Evolutionary conservation across 1,140 invertebrate genomes (phyloP), one percentile per base, ranked within the genome.

Genomic region (Pachyrhynchus sulphureomaculatus): DNA sequence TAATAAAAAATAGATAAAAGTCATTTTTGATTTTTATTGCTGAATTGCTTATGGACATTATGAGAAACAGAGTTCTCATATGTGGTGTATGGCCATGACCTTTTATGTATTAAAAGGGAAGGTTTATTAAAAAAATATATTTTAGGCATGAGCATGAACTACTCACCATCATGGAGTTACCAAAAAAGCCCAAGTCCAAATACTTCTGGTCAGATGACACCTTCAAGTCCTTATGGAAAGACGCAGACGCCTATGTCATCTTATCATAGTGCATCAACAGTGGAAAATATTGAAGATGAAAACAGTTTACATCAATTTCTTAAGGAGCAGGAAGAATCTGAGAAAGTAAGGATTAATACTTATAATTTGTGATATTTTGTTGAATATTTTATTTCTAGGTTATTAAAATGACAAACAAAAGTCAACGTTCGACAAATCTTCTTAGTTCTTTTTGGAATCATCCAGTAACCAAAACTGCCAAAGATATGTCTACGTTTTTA

Each of bases 381-480:
- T n/a, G n/a, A n/a, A n/a, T n/a, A n/a, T n/a, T n/a, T n/a, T 39
- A 64, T 67, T 23, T 36, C 2, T 52, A 54, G 53, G 42, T 45
- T 12, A 56, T 61, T 24, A 67, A 64, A 58, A 32, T 66, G n/a
- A 17, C 60, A 8, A 66, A 55, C 33, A 67, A 66, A 54, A 37
- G 49, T 20, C 39, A 64, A 36, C 59, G 61, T 33, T 41, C 66
- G 3, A 62, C 63, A 18, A 73, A 75, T 62, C 48, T 73, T 36
- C 53, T 75, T 20, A 83, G 80, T 68, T 79, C 79, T 1, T 84
- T 84, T 66, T 84, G 82, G 81, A 82, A 78, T 34, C 80, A 84
- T 74, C 82, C 82, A 45, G 78, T 80, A 6, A 80, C 76, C 37
- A 76, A 79, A 64, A 75, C 70, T 65, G 75, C 78, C n/a, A 76